A percentile compares a stretch with the other conserved stretches of the same genome.
phyloP scores from a whole-genome alignment of 2,113 vertebrate genomes.

The Cryptomyrus ogoouensis region DNA sequence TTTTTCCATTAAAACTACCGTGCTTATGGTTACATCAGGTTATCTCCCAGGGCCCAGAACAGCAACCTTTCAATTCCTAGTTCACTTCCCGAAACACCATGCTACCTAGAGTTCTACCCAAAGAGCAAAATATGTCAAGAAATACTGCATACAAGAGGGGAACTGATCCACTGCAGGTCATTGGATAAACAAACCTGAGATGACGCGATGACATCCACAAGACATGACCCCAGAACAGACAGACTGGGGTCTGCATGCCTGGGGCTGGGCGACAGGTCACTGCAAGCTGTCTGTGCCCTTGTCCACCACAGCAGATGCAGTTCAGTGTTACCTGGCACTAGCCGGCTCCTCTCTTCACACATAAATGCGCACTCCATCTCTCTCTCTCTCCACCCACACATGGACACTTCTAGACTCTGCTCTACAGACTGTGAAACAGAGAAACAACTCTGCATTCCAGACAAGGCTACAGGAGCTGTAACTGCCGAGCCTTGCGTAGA shows the following conservation, averaged over 20 bases:
- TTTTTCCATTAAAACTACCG: constrained; percentile 3
- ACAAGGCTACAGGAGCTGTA: not conserved
- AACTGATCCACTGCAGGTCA: not conserved
- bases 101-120: not conserved
- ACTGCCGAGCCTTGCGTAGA: not conserved
- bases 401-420: constrained; percentile 1
- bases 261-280: not conserved
- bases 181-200: not conserved
- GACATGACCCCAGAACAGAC: constrained; percentile 5
- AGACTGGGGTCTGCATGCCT: not conserved
- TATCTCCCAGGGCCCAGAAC: not conserved
- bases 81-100: not conserved
- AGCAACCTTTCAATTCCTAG: not conserved
- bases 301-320: not conserved
- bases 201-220: not conserved
- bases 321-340: not conserved
- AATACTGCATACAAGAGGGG: not conserved
- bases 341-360: not conserved
- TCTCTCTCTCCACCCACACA: not conserved
- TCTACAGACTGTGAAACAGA: constrained; percentile 2
- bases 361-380: not conserved
- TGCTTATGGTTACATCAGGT: not conserved
- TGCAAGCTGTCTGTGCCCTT: not conserved
- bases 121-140: not conserved
- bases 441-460: not conserved